phyloP scores from a whole-genome alignment of 1,140 invertebrate genomes.

The Druon quercuslanigerum region DNA sequence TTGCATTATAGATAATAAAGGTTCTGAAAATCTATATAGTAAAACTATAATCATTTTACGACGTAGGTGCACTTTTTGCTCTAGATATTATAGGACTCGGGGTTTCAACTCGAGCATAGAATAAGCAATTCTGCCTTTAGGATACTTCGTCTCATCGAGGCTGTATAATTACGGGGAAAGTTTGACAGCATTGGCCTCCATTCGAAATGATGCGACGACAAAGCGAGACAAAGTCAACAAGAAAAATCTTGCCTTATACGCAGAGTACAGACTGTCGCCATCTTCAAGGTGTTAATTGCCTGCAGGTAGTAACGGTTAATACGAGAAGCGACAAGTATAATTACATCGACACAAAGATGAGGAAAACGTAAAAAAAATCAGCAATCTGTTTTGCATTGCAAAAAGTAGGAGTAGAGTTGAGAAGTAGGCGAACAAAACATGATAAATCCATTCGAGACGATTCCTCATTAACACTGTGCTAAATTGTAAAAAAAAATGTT shows the following conservation, averaged over 20 bases:
- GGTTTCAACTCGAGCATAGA: not conserved
- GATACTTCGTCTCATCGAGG: slow-evolving; percentile 33
- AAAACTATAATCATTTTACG: too few species aligned
- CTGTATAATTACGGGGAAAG: slow-evolving; percentile 42
- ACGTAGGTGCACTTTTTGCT: too few species aligned
- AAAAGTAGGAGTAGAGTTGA: too few species aligned
- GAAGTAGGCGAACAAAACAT: too few species aligned
- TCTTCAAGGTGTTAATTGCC: slow-evolving; percentile 20
- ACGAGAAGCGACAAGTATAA: not conserved
- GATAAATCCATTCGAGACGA: too few species aligned
- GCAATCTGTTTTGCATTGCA: too few species aligned
- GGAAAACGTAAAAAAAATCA: not conserved
- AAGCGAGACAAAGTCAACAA: not conserved
- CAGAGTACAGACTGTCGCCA: not conserved
- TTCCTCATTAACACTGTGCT: too few species aligned
- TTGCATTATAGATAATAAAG: too few species aligned
- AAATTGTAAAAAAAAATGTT: too few species aligned
- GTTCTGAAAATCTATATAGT: too few species aligned
- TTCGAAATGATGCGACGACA: not conserved
- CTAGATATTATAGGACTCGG: not conserved
- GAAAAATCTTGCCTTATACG: slow-evolving; percentile 12
- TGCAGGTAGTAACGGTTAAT: slow-evolving; percentile 1
- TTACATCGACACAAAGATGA: not conserved
- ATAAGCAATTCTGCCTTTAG: not conserved
- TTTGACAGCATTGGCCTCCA: slow-evolving; percentile 23